phyloP scores from a whole-genome alignment of 2,797 vertebrate species.

The Esox masquinongy region DNA sequence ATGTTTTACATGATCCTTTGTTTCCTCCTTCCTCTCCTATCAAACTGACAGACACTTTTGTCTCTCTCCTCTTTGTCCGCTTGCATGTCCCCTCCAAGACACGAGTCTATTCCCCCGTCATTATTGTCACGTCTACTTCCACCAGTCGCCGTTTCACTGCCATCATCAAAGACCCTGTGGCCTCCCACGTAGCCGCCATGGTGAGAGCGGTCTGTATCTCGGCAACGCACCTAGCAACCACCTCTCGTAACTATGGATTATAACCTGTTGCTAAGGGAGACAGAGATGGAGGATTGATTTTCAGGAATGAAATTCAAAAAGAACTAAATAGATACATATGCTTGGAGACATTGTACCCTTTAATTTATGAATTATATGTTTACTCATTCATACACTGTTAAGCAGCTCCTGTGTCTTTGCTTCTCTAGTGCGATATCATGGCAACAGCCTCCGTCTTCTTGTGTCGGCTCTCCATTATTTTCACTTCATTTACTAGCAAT shows the following conservation, averaged over 20 bases:
- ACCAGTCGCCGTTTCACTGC: conserved; percentile 64
- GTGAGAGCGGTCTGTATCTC: conserved; percentile 78
- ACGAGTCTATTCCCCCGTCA: conserved; percentile 51
- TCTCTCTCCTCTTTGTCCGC: conserved; percentile 45
- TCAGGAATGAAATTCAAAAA: conserved; percentile 68
- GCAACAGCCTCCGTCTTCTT: neutral
- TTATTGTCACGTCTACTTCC: conserved; percentile 53
- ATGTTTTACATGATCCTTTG: conserved; percentile 52
- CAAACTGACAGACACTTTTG: conserved; percentile 26
- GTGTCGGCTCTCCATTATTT: neutral
- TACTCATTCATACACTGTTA: conserved; percentile 18
- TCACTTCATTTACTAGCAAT: neutral
- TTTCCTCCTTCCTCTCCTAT: conserved; percentile 48
- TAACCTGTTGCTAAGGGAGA: conserved; percentile 86
- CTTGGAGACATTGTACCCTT: conserved; percentile 28
- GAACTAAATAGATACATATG: conserved; percentile 65
- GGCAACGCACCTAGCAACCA: conserved; percentile 82
- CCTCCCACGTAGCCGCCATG: conserved; percentile 71
- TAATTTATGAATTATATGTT: conserved; percentile 49
- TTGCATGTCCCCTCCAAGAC: conserved; percentile 48
- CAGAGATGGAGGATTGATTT: conserved; percentile 80
- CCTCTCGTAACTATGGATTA: conserved; percentile 82
- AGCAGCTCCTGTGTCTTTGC: neutral
- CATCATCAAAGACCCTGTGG: conserved; percentile 75
- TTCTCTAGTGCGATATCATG: neutral